Percentiles rank a stretch among this genome's conserved stretches.
Conservation (phyloP, 2,113 vertebrate species). For the Phalacrocorax brasilianus region DNA sequence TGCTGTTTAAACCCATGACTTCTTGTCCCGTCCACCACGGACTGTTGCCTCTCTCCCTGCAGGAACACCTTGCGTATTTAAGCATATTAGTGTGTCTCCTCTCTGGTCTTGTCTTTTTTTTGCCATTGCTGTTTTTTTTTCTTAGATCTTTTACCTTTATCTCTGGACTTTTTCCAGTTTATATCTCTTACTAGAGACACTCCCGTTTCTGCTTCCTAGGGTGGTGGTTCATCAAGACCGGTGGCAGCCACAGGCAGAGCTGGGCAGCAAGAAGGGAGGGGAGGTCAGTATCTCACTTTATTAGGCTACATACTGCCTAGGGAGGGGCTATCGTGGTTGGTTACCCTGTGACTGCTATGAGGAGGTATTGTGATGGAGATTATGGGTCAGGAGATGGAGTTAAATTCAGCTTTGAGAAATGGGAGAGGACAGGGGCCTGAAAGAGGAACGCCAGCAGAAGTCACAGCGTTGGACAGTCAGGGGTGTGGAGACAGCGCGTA, state of each 20-base stretch:
- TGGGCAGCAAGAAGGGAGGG: background rate
- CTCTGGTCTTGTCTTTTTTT: background rate
- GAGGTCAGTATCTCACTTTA: background rate
- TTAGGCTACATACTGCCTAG: no score
- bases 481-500: background rate
- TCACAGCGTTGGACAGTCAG: accelerated
- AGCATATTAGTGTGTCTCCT: background rate
- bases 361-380: background rate
- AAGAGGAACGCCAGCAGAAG: background rate
- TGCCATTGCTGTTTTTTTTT: background rate
- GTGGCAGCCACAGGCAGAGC: background rate
- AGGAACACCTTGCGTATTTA: background rate
- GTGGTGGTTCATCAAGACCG: background rate
- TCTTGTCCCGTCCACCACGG: background rate
- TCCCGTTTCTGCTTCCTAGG: accelerated
- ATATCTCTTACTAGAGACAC: background rate
- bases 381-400: background rate
- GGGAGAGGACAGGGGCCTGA: background rate
- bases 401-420: background rate
- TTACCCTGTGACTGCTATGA: background rate
- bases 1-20: background rate
- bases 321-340: accelerated
- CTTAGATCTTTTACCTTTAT: background rate
- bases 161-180: background rate
- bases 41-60: background rate